Conservation (phyloP, 2,888 invertebrate species). For the Parnassius apollo region DNA sequence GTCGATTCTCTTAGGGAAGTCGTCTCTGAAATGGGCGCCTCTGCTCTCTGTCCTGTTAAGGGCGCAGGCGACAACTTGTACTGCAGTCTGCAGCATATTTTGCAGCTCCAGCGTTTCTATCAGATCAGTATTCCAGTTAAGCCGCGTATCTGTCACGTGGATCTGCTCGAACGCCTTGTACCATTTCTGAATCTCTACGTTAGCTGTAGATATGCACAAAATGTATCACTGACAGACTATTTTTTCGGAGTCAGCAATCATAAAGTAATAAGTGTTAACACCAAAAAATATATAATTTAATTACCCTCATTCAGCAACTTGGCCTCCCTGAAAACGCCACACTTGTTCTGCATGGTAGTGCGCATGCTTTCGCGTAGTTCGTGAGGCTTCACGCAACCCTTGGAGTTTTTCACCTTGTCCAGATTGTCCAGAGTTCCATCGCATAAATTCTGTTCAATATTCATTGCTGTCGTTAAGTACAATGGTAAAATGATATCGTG, state of each 20-base stretch:
- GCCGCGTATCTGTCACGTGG: slow-evolving; percentile 84
- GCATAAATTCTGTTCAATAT: slow-evolving; percentile 85
- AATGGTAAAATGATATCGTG: too few species aligned
- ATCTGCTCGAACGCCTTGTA: slow-evolving; percentile 88
- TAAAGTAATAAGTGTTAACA: too few species aligned
- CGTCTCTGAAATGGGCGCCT: slow-evolving; percentile 99
- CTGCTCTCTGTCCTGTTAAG: slow-evolving; percentile 96
- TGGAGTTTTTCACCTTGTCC: slow-evolving; percentile 88
- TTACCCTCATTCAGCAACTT: slow-evolving; percentile 90
- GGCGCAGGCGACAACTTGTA: slow-evolving; percentile 91
- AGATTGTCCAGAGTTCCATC: slow-evolving; percentile 94
- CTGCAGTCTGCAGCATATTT: slow-evolving; percentile 94
- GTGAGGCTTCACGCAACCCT: slow-evolving; percentile 88
- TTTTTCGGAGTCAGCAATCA: too few species aligned
- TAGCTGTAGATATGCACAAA: slow-evolving; percentile 38
- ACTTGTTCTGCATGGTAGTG: slow-evolving; percentile 96
- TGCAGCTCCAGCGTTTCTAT: slow-evolving; percentile 97
- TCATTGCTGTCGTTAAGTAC: too few species aligned
- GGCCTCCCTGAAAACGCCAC: slow-evolving; percentile 97
- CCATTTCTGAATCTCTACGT: slow-evolving; percentile 84
- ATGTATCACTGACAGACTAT: too few species aligned
- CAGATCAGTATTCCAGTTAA: slow-evolving; percentile 98
- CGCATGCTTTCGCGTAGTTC: slow-evolving; percentile 94
- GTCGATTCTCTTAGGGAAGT: slow-evolving; percentile 93
- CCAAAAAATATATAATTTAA: not conserved